Percentiles rank a stretch among this genome's conserved stretches.
phyloP scores from a whole-genome alignment of 2,113 vertebrate species.

The Pedionomus torquatus region DNA sequence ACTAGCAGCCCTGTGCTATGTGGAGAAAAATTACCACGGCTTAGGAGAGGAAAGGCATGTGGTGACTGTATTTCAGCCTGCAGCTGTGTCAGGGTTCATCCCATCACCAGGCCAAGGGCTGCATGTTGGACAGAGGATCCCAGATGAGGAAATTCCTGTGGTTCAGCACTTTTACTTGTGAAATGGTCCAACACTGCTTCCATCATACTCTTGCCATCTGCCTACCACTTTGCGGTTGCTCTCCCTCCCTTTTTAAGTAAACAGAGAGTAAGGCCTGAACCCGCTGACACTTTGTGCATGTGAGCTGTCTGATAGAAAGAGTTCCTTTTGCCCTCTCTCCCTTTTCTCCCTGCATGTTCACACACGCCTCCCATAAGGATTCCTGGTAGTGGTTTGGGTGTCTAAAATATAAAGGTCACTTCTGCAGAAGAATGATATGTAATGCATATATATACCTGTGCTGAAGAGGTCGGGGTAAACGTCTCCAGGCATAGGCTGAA shows the following conservation, averaged over 20 bases:
- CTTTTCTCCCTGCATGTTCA: fast-evolving
- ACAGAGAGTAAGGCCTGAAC: background rate
- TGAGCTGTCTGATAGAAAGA: background rate
- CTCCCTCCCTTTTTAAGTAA: background rate
- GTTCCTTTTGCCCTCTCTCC: background rate
- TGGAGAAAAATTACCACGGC: background rate
- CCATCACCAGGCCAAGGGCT: background rate
- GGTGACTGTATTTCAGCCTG: background rate
- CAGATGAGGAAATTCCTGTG: background rate
- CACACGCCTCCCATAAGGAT: background rate
- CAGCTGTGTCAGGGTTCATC: background rate
- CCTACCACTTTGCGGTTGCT: background rate
- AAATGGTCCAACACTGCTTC: background rate
- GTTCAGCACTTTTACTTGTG: background rate
- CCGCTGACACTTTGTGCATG: background rate
- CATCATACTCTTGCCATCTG: background rate
- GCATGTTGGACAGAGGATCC: background rate
- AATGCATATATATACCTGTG: background rate
- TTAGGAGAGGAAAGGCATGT: background rate
- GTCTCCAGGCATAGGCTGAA: background rate
- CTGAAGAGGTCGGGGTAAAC: background rate
- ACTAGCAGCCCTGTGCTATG: background rate
- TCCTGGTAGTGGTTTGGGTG: background rate
- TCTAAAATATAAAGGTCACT: background rate
- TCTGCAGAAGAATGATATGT: background rate